Evolutionary conservation across 1,140 invertebrate genomes (phyloP), one percentile per base, ranked within the genome.

Genomic region (Campoletis sonorensis): DNA sequence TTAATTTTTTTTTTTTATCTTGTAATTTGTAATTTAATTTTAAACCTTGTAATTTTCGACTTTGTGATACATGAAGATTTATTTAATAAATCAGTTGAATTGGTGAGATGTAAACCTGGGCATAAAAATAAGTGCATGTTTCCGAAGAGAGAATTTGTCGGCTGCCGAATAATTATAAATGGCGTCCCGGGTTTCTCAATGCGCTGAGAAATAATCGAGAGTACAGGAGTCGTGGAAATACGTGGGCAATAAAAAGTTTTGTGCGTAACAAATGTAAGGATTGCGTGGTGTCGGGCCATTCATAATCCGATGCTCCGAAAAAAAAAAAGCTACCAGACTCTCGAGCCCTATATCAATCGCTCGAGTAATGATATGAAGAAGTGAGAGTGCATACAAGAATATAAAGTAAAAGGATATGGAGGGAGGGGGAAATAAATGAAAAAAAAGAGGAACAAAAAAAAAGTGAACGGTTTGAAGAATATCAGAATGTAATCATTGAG

Each of bases 241-340:
- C 21, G 67, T 79, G 18, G 49, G 33, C 49, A 68, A 51, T 40
- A 72, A 76, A 71, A 71, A 58, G 72, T 33, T 40, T 81, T n/a
- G 72, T 79, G 71, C 68, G 54, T 82, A 82, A 82, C 81, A 76
- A 82, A 82, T 79, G 81, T 37, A 49, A 71, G 40, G 81, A 79
- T 82, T 79, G 81, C 81, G 79, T 82, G 81, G 81, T 58, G 73
- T 67, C 61, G 30, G 49, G 58, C 81, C 81, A 82, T 82, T 79
- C 77, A 70, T 79, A 82, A 82, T 68, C 33, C 67, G 67, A 15
- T 70, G 27, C 67, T 16, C 58, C 61, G 76, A 78, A 27, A 33
- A 67, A 27, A 33, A 67, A 78, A 30, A 33, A 67, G 76, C 76
- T 78, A 37, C 58, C 51, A 82, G 71, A 79, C 81, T 82, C 76